Evolutionary conservation across 1,140 invertebrate genomes (phyloP).

Genomic region (Drosophila leontia): DNA sequence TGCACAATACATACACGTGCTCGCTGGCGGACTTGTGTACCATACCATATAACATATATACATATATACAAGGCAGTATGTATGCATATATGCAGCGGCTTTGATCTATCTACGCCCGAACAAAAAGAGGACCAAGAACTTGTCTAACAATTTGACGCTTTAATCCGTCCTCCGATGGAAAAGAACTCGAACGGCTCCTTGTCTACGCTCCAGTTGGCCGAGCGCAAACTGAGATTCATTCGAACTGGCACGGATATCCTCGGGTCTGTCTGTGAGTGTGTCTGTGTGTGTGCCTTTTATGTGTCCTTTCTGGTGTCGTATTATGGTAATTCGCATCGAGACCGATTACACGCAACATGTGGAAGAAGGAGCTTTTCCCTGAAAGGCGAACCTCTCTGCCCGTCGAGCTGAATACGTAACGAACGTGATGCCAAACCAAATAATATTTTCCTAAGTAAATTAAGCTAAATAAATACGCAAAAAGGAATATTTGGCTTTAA

Average conservation of each 20-base stretch:
- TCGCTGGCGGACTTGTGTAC: constrained; percentile 5
- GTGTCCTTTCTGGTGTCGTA: constrained; percentile 64
- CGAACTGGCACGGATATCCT: constrained; percentile 19
- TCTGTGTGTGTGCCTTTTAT: constrained; percentile 17
- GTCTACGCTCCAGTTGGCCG: constrained; percentile 55
- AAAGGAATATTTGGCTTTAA: neutral
- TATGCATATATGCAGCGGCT: constrained; percentile 43
- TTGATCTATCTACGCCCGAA: constrained; percentile 62
- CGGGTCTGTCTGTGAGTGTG: neutral
- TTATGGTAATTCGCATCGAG: constrained; percentile 81
- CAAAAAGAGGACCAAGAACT: constrained; percentile 27
- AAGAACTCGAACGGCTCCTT: constrained; percentile 40
- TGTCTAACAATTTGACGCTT: constrained; percentile 76
- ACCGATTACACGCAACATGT: constrained; percentile 79
- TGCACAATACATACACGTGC: constrained; percentile 39
- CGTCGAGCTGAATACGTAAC: neutral
- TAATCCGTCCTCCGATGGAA: constrained; percentile 57
- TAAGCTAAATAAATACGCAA: neutral
- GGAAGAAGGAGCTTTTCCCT: constrained; percentile 42
- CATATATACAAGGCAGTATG: constrained; percentile 4
- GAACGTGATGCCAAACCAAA: neutral
- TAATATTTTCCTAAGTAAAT: constrained; percentile 16
- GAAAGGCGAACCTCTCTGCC: constrained; percentile 12
- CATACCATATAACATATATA: constrained; percentile 1
- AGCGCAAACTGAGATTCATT: constrained; percentile 62